phyloP scores from a whole-genome alignment of 2,113 vertebrate species.

The Spheniscus mendiculus region DNA sequence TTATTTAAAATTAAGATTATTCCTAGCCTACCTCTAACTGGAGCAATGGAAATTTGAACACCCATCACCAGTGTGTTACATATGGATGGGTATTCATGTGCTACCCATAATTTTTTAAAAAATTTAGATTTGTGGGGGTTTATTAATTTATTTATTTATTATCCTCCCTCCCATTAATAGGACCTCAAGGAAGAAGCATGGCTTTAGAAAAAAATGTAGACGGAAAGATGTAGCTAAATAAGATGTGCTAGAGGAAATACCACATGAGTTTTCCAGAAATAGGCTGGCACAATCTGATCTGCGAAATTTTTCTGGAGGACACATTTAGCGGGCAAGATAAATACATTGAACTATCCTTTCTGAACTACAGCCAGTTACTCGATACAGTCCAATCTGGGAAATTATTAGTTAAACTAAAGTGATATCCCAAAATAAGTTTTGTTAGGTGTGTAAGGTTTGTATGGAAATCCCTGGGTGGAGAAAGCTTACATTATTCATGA shows the following conservation, averaged over 20 bases:
- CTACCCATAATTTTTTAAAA: neutral
- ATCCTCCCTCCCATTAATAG: neutral
- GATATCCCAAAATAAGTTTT: neutral
- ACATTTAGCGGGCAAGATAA: neutral
- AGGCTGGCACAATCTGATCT: neutral
- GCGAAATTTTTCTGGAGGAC: neutral
- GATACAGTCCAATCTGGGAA: neutral
- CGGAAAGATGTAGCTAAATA: neutral
- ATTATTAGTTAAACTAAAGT: neutral
- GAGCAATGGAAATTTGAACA: neutral
- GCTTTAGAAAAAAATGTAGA: neutral
- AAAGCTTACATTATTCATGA: neutral
- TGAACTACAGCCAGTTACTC: neutral
- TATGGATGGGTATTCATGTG: neutral
- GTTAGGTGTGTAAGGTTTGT: neutral
- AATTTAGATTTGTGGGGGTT: neutral
- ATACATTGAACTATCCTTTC: neutral
- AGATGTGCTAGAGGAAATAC: slow-evolving; percentile 1
- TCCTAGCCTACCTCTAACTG: neutral
- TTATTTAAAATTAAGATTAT: neutral
- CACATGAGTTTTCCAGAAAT: neutral
- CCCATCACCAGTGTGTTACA: neutral
- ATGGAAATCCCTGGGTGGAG: neutral
- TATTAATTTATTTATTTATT: neutral
- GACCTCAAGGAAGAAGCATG: neutral